Conservation (phyloP, 2,113 vertebrate genomes). For the Uria lomvia region DNA sequence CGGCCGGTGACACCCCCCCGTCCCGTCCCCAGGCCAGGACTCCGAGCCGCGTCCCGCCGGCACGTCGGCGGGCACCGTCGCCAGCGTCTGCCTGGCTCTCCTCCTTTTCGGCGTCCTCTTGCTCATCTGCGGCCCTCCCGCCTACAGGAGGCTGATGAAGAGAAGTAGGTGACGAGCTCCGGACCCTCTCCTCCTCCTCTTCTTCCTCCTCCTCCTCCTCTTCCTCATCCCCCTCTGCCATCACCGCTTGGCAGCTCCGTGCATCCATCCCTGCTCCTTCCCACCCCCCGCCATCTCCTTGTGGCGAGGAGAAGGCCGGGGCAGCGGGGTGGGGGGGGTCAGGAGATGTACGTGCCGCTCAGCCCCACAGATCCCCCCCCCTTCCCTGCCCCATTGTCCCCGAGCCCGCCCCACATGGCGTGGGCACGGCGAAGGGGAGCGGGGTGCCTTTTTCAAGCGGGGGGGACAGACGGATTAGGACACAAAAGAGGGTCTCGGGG, state of each 20-base stretch:
- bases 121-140: constrained; percentile 55
- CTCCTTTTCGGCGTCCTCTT: constrained; percentile 47
- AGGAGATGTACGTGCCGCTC: no score
- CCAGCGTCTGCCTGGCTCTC: constrained; percentile 68
- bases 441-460: no score
- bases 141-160: constrained; percentile 70
- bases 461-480: no score
- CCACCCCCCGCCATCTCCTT: no score
- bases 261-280: neutral
- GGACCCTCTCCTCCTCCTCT: neutral
- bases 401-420: no score
- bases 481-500: no score
- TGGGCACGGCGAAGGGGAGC: no score
- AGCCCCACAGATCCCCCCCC: no score
- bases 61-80: neutral
- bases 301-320: no score
- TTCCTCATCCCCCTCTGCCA: accelerated
- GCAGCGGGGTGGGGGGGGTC: no score
- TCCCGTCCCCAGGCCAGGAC: constrained; percentile 52
- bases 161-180: constrained; percentile 55
- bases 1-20: accelerated
- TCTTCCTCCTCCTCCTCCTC: neutral
- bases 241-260: accelerated
- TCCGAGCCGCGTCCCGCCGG: neutral
- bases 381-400: no score